Evolutionary conservation across 2,113 vertebrate genomes (phyloP).

Genomic region (Furnarius figulus): DNA sequence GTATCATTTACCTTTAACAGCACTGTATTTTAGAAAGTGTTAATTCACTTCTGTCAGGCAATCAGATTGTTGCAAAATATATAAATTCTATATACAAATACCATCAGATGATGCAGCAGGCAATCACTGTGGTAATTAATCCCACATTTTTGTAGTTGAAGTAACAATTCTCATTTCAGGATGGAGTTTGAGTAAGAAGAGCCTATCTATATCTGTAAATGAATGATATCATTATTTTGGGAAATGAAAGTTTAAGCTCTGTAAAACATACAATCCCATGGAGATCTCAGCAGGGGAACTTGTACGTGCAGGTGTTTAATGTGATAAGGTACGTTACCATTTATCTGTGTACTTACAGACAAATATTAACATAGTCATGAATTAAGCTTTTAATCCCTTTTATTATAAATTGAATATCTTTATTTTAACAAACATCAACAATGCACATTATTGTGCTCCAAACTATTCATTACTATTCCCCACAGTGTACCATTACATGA

Average conservation of each 20-base stretch:
- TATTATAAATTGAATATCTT: conserved; percentile 93
- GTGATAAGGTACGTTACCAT: conserved; percentile 88
- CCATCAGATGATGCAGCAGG: conserved; percentile 44
- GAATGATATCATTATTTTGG: conserved; percentile 89
- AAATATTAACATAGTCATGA: conserved; percentile 93
- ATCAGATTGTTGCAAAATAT: conserved; percentile 71
- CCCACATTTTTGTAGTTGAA: conserved; percentile 68
- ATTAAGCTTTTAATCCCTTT: conserved; percentile 93
- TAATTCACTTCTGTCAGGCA: conserved; percentile 67
- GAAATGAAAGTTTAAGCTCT: conserved; percentile 86
- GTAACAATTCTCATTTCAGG: conserved; percentile 74
- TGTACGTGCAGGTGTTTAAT: conserved; percentile 84
- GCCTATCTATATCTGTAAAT: conserved; percentile 85
- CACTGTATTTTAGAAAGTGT: conserved; percentile 60
- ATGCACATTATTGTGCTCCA: conserved; percentile 80
- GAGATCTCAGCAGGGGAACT: conserved; percentile 84
- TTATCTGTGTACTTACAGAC: conserved; percentile 89
- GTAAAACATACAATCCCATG: conserved; percentile 81
- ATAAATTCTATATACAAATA: conserved; percentile 69
- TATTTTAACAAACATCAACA: conserved; percentile 91
- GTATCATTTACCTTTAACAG: conserved; percentile 65
- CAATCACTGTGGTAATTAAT: conserved; percentile 76
- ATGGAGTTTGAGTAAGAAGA: conserved; percentile 72
- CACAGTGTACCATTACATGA: conserved; percentile 81
- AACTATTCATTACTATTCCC: conserved; percentile 83